Base-by-base conservation (phyloP, 2,888 invertebrate genomes). In the Digitonthophagus gazella region DNA sequence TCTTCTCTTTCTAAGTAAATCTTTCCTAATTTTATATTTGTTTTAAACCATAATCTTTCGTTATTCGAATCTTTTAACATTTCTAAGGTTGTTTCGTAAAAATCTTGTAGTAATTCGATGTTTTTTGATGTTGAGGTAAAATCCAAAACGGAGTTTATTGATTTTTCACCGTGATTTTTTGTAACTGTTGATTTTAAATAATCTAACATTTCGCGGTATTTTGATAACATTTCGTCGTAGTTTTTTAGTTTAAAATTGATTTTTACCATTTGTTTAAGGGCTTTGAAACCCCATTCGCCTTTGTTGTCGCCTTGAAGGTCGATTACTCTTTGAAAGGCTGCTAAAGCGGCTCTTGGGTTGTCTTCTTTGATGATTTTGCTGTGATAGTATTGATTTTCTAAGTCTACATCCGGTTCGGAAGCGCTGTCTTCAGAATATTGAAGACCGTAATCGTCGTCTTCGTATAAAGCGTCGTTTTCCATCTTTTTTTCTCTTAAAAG, bases 211-310 rank as follows among this genome's bases (percentile, higher is more conserved):
- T 97, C 95, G 80, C 97, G 96, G 83, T 99, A 99, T 61, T 77
- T 78, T 2, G 67, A 74, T 79, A 82, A 80, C 67, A 81, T 82
- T 84, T 97, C 96, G 71, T 90, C 90, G 70, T 76, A 75, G 81
- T 87, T 84, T 82, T 96, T 96, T 87, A 98, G 84, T 86, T 95
- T 94, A 82, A 98, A 99, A 83, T 98, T 96, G 68, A 99, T 98
- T 85, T 99, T 99, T 54, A 99, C 97, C 95, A 99, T 98, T 83
- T 99, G 99, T 82, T 99, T 99, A 18, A 99, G 87, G 0, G 99
- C 98, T 82, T 98, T 99, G 82, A 99, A 99, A 0, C 99, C 99
- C 98, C 99, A 99, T 85, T 99, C 98, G 66, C 98, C 98, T 83
- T 98, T 98, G 74, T 96, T 96, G 0, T 95, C 95, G 14, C 93